Conservation (phyloP, 1,140 invertebrate species). For the Drosophila lacteicornis region DNA sequence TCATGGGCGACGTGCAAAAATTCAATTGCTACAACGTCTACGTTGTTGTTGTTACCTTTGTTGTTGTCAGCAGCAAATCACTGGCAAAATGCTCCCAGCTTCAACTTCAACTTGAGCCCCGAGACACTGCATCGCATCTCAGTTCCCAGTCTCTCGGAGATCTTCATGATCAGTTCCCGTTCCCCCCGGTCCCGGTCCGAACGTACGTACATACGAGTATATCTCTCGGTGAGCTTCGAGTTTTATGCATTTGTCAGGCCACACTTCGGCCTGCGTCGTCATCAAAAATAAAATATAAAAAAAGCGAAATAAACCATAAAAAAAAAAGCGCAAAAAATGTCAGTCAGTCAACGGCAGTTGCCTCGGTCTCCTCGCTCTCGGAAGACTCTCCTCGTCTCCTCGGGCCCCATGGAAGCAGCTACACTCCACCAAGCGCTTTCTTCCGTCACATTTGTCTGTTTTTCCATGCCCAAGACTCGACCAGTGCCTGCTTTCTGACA, state of each 20-base stretch:
- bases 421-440: constrained; percentile 55
- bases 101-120: constrained; percentile 49
- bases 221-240: constrained; percentile 37
- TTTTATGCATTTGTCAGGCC: constrained; percentile 82
- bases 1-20: constrained; percentile 83
- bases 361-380: constrained; percentile 11
- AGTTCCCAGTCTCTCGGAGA: constrained; percentile 47
- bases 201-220: not conserved
- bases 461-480: constrained; percentile 65
- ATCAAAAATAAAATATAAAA: constrained; percentile 48
- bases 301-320: constrained; percentile 28
- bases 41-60: constrained; percentile 38
- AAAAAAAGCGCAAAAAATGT: constrained; percentile 62
- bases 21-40: constrained; percentile 80
- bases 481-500: constrained; percentile 75
- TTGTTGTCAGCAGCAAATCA: constrained; percentile 66
- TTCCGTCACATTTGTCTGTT: constrained; percentile 78
- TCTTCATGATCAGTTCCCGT: constrained; percentile 53
- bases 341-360: constrained; percentile 66
- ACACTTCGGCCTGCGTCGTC: constrained; percentile 64
- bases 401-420: constrained; percentile 5
- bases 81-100: constrained; percentile 58
- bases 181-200: not conserved
- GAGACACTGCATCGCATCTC: constrained; percentile 35
- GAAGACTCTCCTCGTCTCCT: not conserved